These are phyloP conservation scores for Venusia cambrica DNA, from an alignment of 2,888 invertebrate genomes.

Conservation along the genomic window DNA sequence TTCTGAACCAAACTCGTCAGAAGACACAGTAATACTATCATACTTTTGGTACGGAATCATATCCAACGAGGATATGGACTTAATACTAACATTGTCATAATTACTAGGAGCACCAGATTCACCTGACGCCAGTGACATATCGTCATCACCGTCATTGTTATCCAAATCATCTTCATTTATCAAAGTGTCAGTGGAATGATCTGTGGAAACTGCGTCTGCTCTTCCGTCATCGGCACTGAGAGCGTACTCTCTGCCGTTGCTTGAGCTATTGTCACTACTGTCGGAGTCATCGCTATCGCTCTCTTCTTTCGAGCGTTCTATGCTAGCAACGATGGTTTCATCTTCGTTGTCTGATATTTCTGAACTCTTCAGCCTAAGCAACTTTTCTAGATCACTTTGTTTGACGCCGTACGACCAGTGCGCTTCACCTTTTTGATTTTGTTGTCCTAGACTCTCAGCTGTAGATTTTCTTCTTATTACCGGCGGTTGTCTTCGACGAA, in stretches of 20 bases:
- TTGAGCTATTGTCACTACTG: constrained; percentile 55
- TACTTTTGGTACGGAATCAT: constrained; percentile 76
- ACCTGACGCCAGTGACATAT: constrained; percentile 55
- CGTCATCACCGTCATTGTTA: constrained; percentile 61
- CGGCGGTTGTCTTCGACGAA: constrained; percentile 68
- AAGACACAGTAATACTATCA: constrained; percentile 75
- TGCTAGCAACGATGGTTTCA: constrained; percentile 42
- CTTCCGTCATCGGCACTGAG: constrained; percentile 61
- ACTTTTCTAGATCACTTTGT: constrained; percentile 69
- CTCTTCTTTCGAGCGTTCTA: constrained; percentile 34
- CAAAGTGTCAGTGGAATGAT: constrained; percentile 72
- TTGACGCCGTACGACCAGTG: constrained; percentile 76
- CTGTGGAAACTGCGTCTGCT: constrained; percentile 64
- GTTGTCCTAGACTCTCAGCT: constrained; percentile 49
- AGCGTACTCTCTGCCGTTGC: constrained; percentile 57
- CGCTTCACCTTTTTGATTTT: constrained; percentile 51
- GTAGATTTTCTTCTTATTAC: constrained; percentile 69
- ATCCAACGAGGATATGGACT: constrained; percentile 73
- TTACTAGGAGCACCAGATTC: constrained; percentile 64
- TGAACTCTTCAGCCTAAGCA: constrained; percentile 65
- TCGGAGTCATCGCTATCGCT: constrained; percentile 53
- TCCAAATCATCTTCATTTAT: constrained; percentile 65
- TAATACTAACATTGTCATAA: constrained; percentile 77
- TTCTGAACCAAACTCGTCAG: constrained; percentile 76
- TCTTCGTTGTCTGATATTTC: constrained; percentile 67